phyloP scores from a whole-genome alignment of 2,888 invertebrate genomes.

The Sesamia inferens region DNA sequence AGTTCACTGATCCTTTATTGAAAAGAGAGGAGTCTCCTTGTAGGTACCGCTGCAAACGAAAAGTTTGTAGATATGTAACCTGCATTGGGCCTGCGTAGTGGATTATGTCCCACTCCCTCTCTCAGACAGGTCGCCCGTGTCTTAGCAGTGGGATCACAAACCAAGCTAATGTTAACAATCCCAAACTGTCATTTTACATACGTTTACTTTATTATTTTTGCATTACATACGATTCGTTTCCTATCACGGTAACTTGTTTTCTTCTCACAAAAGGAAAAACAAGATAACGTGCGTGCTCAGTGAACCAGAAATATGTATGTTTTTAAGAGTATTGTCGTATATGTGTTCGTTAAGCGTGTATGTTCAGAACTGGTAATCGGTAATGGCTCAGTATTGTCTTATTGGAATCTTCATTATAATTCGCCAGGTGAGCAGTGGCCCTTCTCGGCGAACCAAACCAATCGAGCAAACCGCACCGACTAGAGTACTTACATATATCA shows the following conservation, averaged over 20 bases:
- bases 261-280: conserved; percentile 53
- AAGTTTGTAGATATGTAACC: background rate
- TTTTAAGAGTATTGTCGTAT: conserved; percentile 39
- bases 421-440: conserved; percentile 72
- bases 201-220: conserved; percentile 46
- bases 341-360: conserved; percentile 60
- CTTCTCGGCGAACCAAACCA: conserved; percentile 43
- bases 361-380: conserved; percentile 67
- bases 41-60: background rate
- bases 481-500: conserved; percentile 61
- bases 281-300: conserved; percentile 38
- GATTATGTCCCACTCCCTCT: background rate
- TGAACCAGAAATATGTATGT: conserved; percentile 50
- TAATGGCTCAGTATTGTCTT: conserved; percentile 71
- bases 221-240: conserved; percentile 54
- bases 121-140: background rate
- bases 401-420: conserved; percentile 73
- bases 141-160: background rate
- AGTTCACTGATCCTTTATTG: too few relatives aligned
- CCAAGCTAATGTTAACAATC: conserved; percentile 1
- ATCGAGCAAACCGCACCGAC: conserved; percentile 66
- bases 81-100: background rate
- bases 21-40: too few relatives aligned
- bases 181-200: conserved; percentile 31
- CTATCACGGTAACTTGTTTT: conserved; percentile 57